Conservation (phyloP, 1,140 invertebrate genomes). For the Tenebrio molitor region DNA sequence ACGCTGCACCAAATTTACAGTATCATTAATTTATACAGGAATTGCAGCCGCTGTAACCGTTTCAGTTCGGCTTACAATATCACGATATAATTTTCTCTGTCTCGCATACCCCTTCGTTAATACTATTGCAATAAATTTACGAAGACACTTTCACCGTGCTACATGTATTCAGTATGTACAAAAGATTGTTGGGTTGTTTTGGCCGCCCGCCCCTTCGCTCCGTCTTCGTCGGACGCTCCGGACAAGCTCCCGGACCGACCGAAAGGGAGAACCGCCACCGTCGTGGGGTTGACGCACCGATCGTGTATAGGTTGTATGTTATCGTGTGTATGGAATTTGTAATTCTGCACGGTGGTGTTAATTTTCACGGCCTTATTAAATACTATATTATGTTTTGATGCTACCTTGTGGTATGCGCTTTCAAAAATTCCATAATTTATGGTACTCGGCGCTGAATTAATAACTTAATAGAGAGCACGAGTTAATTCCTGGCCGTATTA, state of each 20-base stretch:
- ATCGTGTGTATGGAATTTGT: constrained; percentile 64
- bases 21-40: constrained; percentile 58
- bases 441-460: constrained; percentile 52
- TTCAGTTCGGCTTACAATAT: constrained; percentile 48
- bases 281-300: background rate
- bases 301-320: constrained; percentile 58
- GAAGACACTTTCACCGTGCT: constrained; percentile 58
- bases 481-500: constrained; percentile 16
- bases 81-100: constrained; percentile 56
- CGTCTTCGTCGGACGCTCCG: constrained; percentile 23
- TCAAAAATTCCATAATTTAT: constrained; percentile 63
- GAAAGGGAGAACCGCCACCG: constrained; percentile 17
- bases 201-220: constrained; percentile 22
- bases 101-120: constrained; percentile 53
- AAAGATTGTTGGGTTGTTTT: constrained; percentile 30
- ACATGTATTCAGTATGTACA: constrained; percentile 52
- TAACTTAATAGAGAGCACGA: constrained; percentile 48
- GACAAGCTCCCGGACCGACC: background rate
- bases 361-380: constrained; percentile 65
- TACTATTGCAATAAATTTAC: constrained; percentile 60
- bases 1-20: constrained; percentile 52
- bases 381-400: constrained; percentile 65
- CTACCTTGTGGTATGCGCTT: constrained; percentile 59
- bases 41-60: constrained; percentile 56
- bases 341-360: constrained; percentile 62